A percentile compares a stretch with the other conserved stretches of the same genome.
Conservation (phyloP, 2,113 vertebrate genomes). For the Ahaetulla prasina region DNA sequence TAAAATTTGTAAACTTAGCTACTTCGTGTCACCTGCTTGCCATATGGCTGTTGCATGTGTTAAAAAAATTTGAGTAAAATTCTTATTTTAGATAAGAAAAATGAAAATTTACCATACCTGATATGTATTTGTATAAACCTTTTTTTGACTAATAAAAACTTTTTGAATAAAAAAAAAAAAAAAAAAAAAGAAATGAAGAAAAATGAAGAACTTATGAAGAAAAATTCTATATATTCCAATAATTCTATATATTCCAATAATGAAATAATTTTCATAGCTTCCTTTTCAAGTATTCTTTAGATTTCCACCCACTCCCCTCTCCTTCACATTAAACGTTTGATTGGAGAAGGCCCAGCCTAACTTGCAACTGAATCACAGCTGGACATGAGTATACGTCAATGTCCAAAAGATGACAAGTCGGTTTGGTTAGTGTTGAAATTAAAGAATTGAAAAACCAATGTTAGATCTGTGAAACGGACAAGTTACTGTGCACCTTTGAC, state of each 20-base stretch:
- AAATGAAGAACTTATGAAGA: neutral
- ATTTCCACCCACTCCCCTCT: neutral
- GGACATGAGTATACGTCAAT: neutral
- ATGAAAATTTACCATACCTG: too few relatives aligned
- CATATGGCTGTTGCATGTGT: too few relatives aligned
- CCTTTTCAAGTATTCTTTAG: neutral
- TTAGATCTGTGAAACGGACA: neutral
- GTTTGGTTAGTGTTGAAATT: neutral
- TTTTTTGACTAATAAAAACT: too few relatives aligned
- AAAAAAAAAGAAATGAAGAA: neutral
- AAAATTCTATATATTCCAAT: neutral
- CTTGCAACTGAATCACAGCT: neutral
- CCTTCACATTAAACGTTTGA: neutral
- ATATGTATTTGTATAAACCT: too few relatives aligned
- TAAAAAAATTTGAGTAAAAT: too few relatives aligned
- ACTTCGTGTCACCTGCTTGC: too few relatives aligned
- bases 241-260: neutral
- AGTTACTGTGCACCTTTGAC: neutral
- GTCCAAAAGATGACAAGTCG: neutral
- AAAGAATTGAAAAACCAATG: neutral
- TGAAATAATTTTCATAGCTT: neutral
- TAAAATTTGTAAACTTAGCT: too few relatives aligned
- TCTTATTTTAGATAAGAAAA: too few relatives aligned
- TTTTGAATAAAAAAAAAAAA: too few relatives aligned
- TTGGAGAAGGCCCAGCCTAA: neutral